Base-by-base conservation (phyloP, 2,888 invertebrate species). In the Cheilosia vernalis region DNA sequence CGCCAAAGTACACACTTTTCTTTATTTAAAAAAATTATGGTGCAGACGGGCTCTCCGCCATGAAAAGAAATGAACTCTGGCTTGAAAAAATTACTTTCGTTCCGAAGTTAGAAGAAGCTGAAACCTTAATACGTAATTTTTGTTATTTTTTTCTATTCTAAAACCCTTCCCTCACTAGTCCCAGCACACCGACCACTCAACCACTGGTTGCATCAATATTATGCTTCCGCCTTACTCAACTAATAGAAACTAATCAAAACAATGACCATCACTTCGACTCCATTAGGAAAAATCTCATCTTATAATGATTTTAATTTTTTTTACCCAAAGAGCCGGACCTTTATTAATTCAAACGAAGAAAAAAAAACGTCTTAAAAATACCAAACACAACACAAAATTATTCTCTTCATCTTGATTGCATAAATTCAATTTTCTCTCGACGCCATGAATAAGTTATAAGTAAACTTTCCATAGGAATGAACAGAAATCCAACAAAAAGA, bases 361-460 rank as follows among this genome's bases (percentile, higher is more conserved):
- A n/a, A 30, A 19, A 19, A 33, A 17, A 58, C 9, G 17, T 13
- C 6, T 21, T 13, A 24, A 40, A 64, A 30, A 40, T 27, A 21
- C 69, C 37, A 69, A 66, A 53, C 53, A 78, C 72, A 78, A 66
- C 37, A 27, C 21, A 60, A 60, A 42, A 58, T 42, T 67, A 42
- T 74, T 49, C 24, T 15, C 51, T 19, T 42, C 60, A 84, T 73
- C 69, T 70, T 70, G 63, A 76, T 76, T 76, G 81, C 56, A 70
- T 81, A 81, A 81, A 76, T 81, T 76, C 69, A 81, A 81, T 76
- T 74, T 76, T 63, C 61, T 27, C 63, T 17, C 47, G 15, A 21
- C 33, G 73, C 67, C 73, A 84, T 84, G 83, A 84, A 79, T 84
- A 79, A 84, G 79, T 79, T 79, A 84, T 74, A 61, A 78, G 66